Evolutionary conservation across 2,888 invertebrate species (phyloP), one percentile per base, ranked within the genome.

Genomic region (Leptinotarsa rubiginosa): DNA sequence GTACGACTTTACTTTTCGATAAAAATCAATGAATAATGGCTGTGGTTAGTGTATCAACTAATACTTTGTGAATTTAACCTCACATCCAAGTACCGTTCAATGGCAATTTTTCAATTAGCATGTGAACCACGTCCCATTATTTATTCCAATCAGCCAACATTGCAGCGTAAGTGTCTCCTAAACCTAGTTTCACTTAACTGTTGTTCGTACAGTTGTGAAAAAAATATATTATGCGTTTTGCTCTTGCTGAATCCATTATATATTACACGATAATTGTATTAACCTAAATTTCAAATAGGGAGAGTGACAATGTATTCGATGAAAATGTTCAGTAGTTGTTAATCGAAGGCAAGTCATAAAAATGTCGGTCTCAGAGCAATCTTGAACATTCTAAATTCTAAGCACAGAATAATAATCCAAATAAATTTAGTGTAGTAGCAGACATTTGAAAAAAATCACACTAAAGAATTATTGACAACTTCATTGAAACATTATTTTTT

Each of bases 151-250:
- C 71, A 73, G 65, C 65, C 72, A 72, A 69, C 75, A 75, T 56
- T 67, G 69, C 73, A 73, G 68, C 68, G 75, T 64, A 71, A 75
- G 74, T 78, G 78, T 76, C 75, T 75, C 74, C 62, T 75, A 77
- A 78, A 77, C 78, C 78, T 78, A 78, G 74, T 78, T 78, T 77
- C 66, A 64, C 67, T 69, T 76, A 75, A 77, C 75, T 72, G 75
- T 78, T 78, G 65, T 76, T 78, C 65, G 69, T 65, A 67, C 69
- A 76, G 69, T 69, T 56, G 68, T 69, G 68, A 69, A 69, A 56
- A 56, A 56, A 56, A 56, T 52, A 69, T 41, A 66, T 25, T 50
- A 49, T 65, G 65, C 47, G 65, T 66, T 66, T 66, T 49, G 50
- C 41, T 20, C 65, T 65, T 49, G 65, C 49, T 20, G 65, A 65